Percentiles rank a stretch among this genome's conserved stretches.
Conservation (phyloP, 2,113 vertebrate species). For the Heliornis fulica region DNA sequence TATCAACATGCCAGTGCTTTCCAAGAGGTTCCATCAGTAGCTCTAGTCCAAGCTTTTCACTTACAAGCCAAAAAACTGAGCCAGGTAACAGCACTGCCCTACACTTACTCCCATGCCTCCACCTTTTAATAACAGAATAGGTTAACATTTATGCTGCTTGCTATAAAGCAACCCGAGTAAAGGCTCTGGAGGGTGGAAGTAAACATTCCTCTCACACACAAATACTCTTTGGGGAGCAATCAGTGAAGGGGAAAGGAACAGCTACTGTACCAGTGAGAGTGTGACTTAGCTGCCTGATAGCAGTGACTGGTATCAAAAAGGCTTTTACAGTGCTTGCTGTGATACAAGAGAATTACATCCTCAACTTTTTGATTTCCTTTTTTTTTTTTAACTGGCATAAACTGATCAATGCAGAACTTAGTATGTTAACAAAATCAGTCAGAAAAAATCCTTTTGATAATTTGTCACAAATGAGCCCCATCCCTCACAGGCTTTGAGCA, state of each 20-base stretch:
- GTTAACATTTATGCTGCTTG: neutral
- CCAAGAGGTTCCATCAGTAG: neutral
- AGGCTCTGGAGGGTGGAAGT: neutral
- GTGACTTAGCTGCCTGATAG: neutral
- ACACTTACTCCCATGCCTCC: neutral
- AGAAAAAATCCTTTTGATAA: neutral
- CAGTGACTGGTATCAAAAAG: neutral
- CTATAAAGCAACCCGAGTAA: neutral
- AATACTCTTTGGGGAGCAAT: neutral
- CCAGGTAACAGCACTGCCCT: neutral
- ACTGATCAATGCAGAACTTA: neutral
- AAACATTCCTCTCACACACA: neutral
- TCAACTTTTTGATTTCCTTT: neutral
- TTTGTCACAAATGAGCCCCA: neutral
- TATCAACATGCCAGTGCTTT: neutral
- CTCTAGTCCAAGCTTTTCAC: neutral
- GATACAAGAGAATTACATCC: neutral
- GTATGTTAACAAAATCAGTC: neutral
- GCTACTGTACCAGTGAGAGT: neutral
- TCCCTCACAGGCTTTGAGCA: neutral
- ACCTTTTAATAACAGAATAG: neutral
- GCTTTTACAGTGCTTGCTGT: neutral
- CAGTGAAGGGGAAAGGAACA: neutral
- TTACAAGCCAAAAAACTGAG: neutral
- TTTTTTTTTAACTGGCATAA: neutral